Percentiles rank a stretch among this genome's conserved stretches.
phyloP scores from a whole-genome alignment of 2,797 vertebrate species.

The Parauchenoglanis ngamensis region DNA sequence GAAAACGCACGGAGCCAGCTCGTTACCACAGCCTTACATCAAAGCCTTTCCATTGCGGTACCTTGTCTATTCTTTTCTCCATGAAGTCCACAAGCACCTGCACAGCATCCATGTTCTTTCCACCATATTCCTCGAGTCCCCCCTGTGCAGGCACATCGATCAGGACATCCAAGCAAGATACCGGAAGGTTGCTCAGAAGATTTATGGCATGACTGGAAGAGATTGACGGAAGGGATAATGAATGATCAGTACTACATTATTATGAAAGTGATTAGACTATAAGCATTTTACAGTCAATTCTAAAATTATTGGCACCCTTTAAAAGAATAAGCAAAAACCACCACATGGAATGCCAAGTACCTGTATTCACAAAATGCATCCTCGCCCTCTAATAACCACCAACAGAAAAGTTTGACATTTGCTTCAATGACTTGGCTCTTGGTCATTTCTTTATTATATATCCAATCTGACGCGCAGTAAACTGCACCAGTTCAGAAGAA shows the following conservation, averaged over 20 bases:
- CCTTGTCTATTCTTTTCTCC: slow-evolving; percentile 98
- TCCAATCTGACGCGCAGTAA: neutral
- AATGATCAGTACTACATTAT: neutral
- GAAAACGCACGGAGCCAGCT: neutral
- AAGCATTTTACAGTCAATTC: neutral
- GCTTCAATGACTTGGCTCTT: neutral
- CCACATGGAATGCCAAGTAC: neutral
- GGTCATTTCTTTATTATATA: neutral
- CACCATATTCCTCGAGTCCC: slow-evolving; percentile 81
- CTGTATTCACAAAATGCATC: neutral
- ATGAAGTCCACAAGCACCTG: slow-evolving; percentile 90
- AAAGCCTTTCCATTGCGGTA: slow-evolving; percentile 62
- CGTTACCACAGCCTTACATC: neutral
- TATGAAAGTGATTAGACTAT: neutral
- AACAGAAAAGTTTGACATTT: neutral
- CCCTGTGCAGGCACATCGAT: slow-evolving; percentile 85
- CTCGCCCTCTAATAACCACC: neutral
- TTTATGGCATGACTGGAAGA: slow-evolving; percentile 89
- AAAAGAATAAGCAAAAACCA: neutral
- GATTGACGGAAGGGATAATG: slow-evolving; percentile 12
- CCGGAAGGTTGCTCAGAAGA: slow-evolving; percentile 94
- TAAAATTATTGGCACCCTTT: neutral
- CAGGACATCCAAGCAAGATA: slow-evolving; percentile 90
- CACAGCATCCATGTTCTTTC: slow-evolving; percentile 89
- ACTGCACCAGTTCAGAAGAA: neutral